These are phyloP conservation scores for Poeciliopsis presidionis DNA, from an alignment of 2,797 vertebrate species.

Conservation along the genomic window DNA sequence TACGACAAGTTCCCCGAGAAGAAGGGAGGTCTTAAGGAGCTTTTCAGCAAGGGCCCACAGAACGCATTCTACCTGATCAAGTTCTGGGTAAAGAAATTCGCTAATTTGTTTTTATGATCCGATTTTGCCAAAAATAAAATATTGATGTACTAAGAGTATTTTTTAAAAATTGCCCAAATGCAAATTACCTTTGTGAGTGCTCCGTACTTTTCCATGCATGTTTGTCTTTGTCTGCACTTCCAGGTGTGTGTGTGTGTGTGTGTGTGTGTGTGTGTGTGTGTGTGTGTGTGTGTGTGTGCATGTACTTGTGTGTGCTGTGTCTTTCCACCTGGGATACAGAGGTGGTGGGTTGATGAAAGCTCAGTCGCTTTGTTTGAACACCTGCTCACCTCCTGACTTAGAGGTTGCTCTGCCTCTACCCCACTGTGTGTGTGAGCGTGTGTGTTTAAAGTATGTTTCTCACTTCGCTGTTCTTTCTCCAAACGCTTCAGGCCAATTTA, in stretches of 20 bases:
- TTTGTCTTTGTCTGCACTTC: slow-evolving; percentile 33
- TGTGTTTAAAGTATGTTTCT: slow-evolving; percentile 6
- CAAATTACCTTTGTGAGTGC: not conserved
- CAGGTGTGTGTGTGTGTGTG: slow-evolving; percentile 22
- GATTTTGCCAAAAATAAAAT: not conserved
- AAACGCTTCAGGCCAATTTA: not conserved
- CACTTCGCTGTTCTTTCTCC: slow-evolving; percentile 15
- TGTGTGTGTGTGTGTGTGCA: not conserved
- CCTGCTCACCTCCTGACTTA: slow-evolving; percentile 74
- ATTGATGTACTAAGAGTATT: too few species aligned
- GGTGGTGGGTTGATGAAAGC: slow-evolving; percentile 71
- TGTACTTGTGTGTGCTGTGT: slow-evolving; percentile 21
- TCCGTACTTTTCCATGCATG: slow-evolving; percentile 43
- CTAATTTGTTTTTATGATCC: accelerated
- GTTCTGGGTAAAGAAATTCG: slow-evolving; percentile 90
- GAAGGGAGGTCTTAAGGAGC: slow-evolving; percentile 96
- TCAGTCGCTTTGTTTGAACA: slow-evolving; percentile 81
- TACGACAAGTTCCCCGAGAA: slow-evolving; percentile 99
- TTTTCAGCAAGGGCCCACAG: slow-evolving; percentile 94
- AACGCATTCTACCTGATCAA: slow-evolving; percentile 98
- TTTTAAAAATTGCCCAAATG: not conserved
- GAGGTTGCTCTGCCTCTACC: slow-evolving; percentile 44
- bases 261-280: slow-evolving; percentile 13
- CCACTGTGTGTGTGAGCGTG: slow-evolving; percentile 7
- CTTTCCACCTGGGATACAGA: slow-evolving; percentile 65